Percentiles rank a stretch among this genome's conserved stretches.
These are phyloP conservation scores for Apeltes quadracus DNA, from an alignment of 2,113 vertebrate genomes.

Conservation along the genomic window DNA sequence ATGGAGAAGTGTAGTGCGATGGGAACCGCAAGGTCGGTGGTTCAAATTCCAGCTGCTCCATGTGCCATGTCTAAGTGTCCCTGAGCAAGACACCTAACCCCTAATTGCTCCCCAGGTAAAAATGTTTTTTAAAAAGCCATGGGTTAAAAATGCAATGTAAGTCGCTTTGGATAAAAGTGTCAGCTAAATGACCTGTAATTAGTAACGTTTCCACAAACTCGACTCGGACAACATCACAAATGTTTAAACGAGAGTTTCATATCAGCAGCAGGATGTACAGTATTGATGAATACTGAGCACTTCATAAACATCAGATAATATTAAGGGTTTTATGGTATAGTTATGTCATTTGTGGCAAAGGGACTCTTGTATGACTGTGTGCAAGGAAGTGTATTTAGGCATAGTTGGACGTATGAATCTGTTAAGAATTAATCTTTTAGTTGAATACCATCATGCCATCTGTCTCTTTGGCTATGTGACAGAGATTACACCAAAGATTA, in stretches of 20 bases:
- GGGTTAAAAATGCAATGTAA: no score
- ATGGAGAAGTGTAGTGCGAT: no score
- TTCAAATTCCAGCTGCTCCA: no score
- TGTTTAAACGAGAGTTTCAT: slow-evolving; percentile 33
- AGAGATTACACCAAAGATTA: slow-evolving; percentile 70
- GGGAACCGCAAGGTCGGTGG: no score
- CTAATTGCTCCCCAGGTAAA: no score
- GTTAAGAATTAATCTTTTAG: slow-evolving; percentile 60
- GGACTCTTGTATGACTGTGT: slow-evolving; percentile 1
- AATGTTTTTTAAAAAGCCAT: no score
- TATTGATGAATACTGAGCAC: slow-evolving; percentile 34
- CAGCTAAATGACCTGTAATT: no score
- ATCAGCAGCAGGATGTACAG: slow-evolving; percentile 22
- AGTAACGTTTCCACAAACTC: slow-evolving; percentile 28
- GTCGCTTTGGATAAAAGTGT: no score
- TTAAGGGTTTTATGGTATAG: slow-evolving; percentile 55
- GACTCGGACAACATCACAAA: background rate
- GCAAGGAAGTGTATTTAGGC: slow-evolving; percentile 24
- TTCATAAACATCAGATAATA: slow-evolving; percentile 29
- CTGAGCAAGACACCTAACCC: no score
- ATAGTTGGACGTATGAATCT: slow-evolving; percentile 31
- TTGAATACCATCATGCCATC: slow-evolving; percentile 50
- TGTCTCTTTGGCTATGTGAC: slow-evolving; percentile 48
- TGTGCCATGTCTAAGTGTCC: no score
- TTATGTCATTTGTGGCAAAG: slow-evolving; percentile 39